Base-by-base conservation (phyloP, 2,113 vertebrate genomes). In the Phasianus colchicus region DNA sequence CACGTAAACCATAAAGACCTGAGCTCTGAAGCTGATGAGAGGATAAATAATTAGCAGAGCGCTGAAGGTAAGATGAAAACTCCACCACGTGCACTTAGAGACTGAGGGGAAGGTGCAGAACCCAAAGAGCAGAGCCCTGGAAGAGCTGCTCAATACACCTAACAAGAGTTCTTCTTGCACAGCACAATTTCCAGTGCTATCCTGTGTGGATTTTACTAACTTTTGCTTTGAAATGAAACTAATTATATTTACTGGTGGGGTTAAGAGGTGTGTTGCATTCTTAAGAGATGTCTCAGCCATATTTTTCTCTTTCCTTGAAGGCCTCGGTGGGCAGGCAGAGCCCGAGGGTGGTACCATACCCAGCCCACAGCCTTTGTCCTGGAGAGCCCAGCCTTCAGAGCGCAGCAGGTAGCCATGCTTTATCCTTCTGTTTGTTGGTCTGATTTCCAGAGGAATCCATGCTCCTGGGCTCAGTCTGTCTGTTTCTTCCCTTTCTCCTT, bases 301-400 rank as follows among this genome's bases (percentile, higher is more conserved):
- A 11, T 40, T 71, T 11, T 63, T 50, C 47, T 96, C 47, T 80
- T 77, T 76, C 14, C 76, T 70, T 8, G 2, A 87, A 98, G 98
- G 97, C 97, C 97, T 98, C 98, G 4, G 88, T 97, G 60, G 97
- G 97, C 92, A 95, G 97, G 93, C 98, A 97, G 95, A 97, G 97
- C 48, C 97, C 97, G 1, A 82, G 97, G 21, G 94, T 97, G 90
- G 96, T 96, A 10, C 47, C 98, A 0, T 97, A 97, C 84, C 96
- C 97, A 66, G 63, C 95, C 22, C 97, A 50, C 72, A 85, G 93
- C 58, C 96, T 98, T 7, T 97, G 98, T 87, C 96, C 98, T 0
- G 95, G 94, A 78, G 97, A 98, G 92, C 93, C 97, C 4, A 47
- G 93, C 91, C 94, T 97, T 83, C 97, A 96, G 88, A 97, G 96